phyloP scores from a whole-genome alignment of 1,140 invertebrate species.

The Ridgeia piscesae region DNA sequence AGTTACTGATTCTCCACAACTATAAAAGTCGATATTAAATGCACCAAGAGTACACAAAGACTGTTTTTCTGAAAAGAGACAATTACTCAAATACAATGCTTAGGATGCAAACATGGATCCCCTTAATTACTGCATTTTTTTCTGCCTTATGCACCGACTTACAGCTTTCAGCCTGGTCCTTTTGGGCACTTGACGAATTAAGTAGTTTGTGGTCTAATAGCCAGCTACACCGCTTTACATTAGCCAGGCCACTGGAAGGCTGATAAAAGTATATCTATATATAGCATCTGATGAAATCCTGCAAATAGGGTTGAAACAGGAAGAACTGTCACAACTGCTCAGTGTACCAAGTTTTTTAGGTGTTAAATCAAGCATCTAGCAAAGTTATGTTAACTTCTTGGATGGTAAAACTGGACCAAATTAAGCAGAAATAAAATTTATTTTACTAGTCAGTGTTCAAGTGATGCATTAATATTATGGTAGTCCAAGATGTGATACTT shows the following conservation, averaged over 20 bases:
- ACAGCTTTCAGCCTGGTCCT: not conserved
- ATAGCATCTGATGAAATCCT: not conserved
- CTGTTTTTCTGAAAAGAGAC: not conserved
- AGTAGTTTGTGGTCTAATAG: conserved; percentile 5
- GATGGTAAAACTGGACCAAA: not conserved
- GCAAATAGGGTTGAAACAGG: not conserved
- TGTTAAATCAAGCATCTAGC: not conserved
- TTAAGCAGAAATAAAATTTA: not conserved
- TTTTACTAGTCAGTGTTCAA: not conserved
- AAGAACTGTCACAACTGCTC: not conserved
- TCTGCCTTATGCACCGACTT: not conserved
- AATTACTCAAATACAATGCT: not conserved
- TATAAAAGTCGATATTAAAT: not conserved
- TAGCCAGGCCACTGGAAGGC: not conserved
- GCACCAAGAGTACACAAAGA: not conserved
- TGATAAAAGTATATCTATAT: not conserved
- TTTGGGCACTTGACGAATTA: not conserved
- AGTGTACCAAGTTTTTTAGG: not conserved
- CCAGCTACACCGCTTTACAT: not conserved
- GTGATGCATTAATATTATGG: not conserved
- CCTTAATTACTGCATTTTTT: not conserved
- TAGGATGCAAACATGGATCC: not conserved
- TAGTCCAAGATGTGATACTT: no score
- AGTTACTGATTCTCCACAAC: not conserved
- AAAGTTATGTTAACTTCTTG: not conserved